phyloP scores from a whole-genome alignment of 2,113 vertebrate genomes.

The Scartelaos histophorus region DNA sequence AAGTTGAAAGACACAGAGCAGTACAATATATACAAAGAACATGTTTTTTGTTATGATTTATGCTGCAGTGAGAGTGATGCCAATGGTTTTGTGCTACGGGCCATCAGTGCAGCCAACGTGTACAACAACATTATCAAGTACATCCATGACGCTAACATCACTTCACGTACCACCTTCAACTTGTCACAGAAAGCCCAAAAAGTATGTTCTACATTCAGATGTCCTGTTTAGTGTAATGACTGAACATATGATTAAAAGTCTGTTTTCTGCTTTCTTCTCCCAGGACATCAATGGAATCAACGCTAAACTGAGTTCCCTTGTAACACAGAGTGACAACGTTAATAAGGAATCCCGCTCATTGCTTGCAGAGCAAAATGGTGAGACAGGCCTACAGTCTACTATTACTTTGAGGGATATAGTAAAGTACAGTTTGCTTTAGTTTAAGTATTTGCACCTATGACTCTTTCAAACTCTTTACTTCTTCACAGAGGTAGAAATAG shows the following conservation, averaged over 20 bases:
- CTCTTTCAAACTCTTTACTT: background rate
- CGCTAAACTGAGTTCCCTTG: slow-evolving; percentile 81
- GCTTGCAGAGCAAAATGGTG: slow-evolving; percentile 75
- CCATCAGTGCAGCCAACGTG: slow-evolving; percentile 90
- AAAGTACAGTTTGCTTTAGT: background rate
- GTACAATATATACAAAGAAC: background rate
- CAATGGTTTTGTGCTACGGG: slow-evolving; percentile 92
- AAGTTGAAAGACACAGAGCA: background rate
- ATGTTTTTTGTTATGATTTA: background rate
- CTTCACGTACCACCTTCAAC: slow-evolving; percentile 78
- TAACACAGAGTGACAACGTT: slow-evolving; percentile 80
- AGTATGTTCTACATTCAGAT: slow-evolving; percentile 71
- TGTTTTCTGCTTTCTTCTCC: slow-evolving; percentile 23
- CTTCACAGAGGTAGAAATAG: slow-evolving; percentile 72
- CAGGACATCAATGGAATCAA: slow-evolving; percentile 85
- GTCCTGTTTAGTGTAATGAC: background rate
- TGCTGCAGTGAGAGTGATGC: slow-evolving; percentile 80
- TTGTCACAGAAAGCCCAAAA: slow-evolving; percentile 83
- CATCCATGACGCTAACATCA: slow-evolving; percentile 83
- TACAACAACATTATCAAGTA: slow-evolving; percentile 91
- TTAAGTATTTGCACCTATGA: background rate
- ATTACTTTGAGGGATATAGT: background rate
- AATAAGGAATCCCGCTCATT: slow-evolving; percentile 80
- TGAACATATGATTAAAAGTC: background rate
- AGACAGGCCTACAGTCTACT: background rate